These are phyloP conservation scores for Nothoprocta perdicaria DNA, from an alignment of 2,113 vertebrate genomes.

Conservation along the genomic window DNA sequence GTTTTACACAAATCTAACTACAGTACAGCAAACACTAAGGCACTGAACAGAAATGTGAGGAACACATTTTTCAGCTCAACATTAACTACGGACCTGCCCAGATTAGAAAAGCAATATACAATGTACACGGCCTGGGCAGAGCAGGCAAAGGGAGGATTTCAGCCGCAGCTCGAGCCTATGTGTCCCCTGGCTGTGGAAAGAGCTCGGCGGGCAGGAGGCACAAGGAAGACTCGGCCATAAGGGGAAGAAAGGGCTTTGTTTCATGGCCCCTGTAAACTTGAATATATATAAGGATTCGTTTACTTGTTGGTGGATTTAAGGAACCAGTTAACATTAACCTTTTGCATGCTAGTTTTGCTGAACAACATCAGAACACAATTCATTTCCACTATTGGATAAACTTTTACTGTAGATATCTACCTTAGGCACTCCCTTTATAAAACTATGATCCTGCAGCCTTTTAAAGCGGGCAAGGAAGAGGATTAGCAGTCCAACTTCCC, in stretches of 20 bases:
- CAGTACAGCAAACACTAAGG: background rate
- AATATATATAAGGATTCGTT: background rate
- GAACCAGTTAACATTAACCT: background rate
- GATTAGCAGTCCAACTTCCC: background rate
- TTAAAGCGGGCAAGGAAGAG: background rate
- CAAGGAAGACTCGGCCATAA: background rate
- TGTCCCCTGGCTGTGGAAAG: fast-evolving
- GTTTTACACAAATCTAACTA: background rate
- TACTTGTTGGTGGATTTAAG: background rate
- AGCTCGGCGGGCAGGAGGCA: background rate
- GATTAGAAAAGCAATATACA: background rate
- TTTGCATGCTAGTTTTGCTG: background rate
- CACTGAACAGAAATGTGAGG: background rate
- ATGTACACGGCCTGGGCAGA: fast-evolving
- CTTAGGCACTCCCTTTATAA: background rate
- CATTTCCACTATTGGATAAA: background rate
- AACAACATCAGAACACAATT: background rate
- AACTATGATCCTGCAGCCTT: fast-evolving
- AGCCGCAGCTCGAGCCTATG: background rate
- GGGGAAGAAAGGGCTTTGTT: conserved; percentile 5
- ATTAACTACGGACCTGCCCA: background rate
- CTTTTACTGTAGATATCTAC: background rate
- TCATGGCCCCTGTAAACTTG: background rate
- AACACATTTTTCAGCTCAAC: background rate
- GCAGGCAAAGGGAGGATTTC: background rate